Base-by-base conservation (phyloP, 2,888 invertebrate genomes). In the Yponomeuta plumbellus region DNA sequence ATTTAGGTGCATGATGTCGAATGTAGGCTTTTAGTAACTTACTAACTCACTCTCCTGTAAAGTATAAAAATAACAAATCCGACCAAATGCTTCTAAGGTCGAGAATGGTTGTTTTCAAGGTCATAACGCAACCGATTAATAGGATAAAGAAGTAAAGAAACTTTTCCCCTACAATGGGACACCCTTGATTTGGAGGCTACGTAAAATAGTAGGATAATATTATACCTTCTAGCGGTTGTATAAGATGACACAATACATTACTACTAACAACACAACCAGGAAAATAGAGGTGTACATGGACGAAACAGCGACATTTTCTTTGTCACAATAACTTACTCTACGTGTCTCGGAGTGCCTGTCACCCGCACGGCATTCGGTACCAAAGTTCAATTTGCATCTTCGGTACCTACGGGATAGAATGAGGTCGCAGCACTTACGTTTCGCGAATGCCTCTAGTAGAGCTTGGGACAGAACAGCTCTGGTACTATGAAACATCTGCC, bases 341-440 rank as follows among this genome's bases (percentile, higher is more conserved):
- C 17, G 13, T 17, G 44, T 17, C 44, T 17, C 44, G 17, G 17
- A 52, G 44, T 52, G 44, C 17, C 4, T 52, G 44, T 52, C 44
- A 52, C 44, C 17, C 44, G 17, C 17, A 52, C 44, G 44, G 44
- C 44, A 52, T 52, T 52, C 44, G 44, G 44, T 52, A 52, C 44
- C 44, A 17, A 52, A 52, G 44, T 52, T 52, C 44, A 52, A 52
- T 52, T 52, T 52, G 44, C 44, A 52, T 52, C 44, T 52, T 52
- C 17, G 44, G 44, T 52, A 52, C 44, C 1, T 17, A 52, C 44
- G 17, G 5, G 10, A 52, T 52, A 52, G 13, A 52, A 52, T 8
- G 44, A 52, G 44, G 44, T 52, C 44, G 44, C 44, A 52, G 44
- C 44, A 52, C 44, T 52, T 52, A 52, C 44, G 17, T 52, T 5